Base-by-base conservation (phyloP, 2,797 vertebrate species). In the Sebastes matsubarae region DNA sequence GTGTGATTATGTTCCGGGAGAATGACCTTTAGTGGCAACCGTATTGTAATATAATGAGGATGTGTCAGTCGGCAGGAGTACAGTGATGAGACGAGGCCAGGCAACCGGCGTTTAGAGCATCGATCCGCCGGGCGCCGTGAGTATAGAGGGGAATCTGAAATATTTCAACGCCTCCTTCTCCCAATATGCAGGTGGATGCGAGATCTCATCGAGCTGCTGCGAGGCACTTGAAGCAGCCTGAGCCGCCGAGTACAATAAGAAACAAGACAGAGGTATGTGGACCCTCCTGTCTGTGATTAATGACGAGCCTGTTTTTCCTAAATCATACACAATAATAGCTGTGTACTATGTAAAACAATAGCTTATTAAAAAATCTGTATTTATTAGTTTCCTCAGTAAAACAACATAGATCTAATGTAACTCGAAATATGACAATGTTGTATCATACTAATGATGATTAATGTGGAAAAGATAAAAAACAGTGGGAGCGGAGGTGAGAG, bases 41-140 rank as follows among this genome's bases (percentile, higher is more conserved):
- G 97, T 97, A 98, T 97, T 98, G 98, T 98, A 98, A 97, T 97
- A 97, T 99, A 99, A 99, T 98, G 98, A 99, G 98, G 97, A 97
- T 94, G 96, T 98, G 97, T 98, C 97, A 97, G 97, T 97, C 96
- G 96, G 97, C 96, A 76, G 95, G 94, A 96, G 93, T 96, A 97
- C 97, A 96, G 96, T 97, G 96, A 97, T 96, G 96, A 96, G 94
- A 92, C 93, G 77, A 85, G 92, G 85, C 91, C 89, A 81, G 92
- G 91, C 90, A 88, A 86, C 84, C 84, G 27, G 81, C 86, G 89
- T 93, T 92, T 86, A 89, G 88, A 87, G 92, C 86, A 96, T 95
- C 94, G 94, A 96, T 95, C 94, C 78, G 52, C 84, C 61, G 22
- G 83, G 83, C 81, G 66, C 79, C 64, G 30, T 7, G 92, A 88